Base-by-base conservation (phyloP, 2,113 vertebrate genomes). In the Taxidea taxus region DNA sequence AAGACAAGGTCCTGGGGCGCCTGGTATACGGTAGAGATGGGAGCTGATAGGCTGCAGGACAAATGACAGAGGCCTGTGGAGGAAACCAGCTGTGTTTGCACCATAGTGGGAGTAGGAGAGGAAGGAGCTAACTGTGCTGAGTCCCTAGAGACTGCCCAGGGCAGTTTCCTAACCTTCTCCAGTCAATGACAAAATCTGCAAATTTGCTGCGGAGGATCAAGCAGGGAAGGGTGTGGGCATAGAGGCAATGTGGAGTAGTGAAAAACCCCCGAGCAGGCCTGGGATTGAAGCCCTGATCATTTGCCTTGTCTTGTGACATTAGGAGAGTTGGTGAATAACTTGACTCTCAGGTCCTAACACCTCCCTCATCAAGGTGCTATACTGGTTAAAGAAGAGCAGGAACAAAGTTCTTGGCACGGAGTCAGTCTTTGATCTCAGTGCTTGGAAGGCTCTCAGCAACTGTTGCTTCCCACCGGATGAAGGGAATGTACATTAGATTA, bases 1-100 rank as follows among this genome's bases (percentile, higher is more conserved):
- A 87, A 96, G 80, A 92, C 25, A 90, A 88, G 85, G 90, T 83
- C 94, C 84, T 94, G 54, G 90, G 51, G 93, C 84, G 89, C 87
- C 29, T 66, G 94, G 82, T 78, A 64, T 86, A 87, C 64, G 42
- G 74, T 58, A 31, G 89, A 85, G 66, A 87, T 42, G 83, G 95
- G 82, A 93, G 66, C 44, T 11, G 68, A 60, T 34, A 58, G 86
- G 68, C 83, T n/a, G 47, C 14, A 11, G 91, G 91, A 84, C 87
- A 14, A 86, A 74, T 44, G 83, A 91, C 92, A 85, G 77, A 93
- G 87, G 84, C 80, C 86, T 89, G 74, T 21, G 74, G 1, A 42
- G 15, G 27, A 4, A 44, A 18, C 37, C 49, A 1, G 60, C 27
- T 0, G 56, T 11, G n/a, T 83, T 77, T 70, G 39, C 12, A 6